A percentile compares a stretch with the other conserved stretches of the same genome.
Conservation (phyloP, 2,113 vertebrate species). For the Ariopsis seemanni region DNA sequence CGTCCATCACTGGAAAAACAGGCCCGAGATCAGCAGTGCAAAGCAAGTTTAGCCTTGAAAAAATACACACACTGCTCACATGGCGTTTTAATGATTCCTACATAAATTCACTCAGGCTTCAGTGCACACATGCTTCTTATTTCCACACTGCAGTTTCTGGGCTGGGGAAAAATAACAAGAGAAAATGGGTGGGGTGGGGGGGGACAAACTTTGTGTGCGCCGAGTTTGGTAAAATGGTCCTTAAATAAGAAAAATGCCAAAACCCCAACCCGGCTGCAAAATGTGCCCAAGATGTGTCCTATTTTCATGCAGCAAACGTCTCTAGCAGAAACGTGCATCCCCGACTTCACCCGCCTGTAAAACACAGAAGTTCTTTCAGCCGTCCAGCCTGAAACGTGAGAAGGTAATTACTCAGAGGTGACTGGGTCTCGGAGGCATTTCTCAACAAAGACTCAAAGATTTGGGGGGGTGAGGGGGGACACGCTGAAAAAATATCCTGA, state of each 20-base stretch:
- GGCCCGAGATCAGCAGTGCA: conserved; percentile 8
- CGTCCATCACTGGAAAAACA: background rate
- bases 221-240: conserved; percentile 4
- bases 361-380: conserved; percentile 51
- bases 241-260: background rate
- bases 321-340: conserved; percentile 31
- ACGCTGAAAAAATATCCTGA: conserved; percentile 42
- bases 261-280: background rate
- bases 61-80: conserved; percentile 34
- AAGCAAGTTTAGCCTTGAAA: background rate
- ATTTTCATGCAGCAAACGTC: background rate
- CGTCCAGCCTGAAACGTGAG: conserved; percentile 52
- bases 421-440: conserved; percentile 51
- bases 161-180: conserved; percentile 20
- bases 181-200: background rate
- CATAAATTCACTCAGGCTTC: conserved; percentile 48
- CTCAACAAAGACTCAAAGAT: conserved; percentile 43
- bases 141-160: conserved; percentile 18
- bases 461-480: background rate
- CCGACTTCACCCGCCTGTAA: conserved; percentile 53
- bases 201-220: background rate
- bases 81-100: conserved; percentile 51
- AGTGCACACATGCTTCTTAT: conserved; percentile 49
- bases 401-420: conserved; percentile 57
- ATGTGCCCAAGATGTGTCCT: background rate